Evolutionary conservation across 2,797 vertebrate species (phyloP).

Genomic region (Agapornis canus): DNA sequence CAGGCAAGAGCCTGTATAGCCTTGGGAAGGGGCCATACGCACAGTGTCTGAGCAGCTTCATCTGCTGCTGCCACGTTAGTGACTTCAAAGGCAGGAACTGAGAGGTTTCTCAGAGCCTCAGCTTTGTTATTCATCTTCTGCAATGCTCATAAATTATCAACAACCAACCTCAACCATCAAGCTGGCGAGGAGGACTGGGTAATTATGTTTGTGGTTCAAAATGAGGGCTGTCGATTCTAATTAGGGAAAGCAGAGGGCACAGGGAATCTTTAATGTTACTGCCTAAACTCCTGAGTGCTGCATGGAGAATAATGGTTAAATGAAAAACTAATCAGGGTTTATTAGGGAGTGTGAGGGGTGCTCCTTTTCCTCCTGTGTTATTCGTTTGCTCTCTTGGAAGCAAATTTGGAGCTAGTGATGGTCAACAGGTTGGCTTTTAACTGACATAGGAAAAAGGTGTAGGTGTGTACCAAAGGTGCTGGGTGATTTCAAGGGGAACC

Average conservation of each 20-base stretch:
- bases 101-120: conserved; percentile 21
- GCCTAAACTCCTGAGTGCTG: not conserved
- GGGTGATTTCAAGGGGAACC: not conserved
- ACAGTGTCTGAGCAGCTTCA: not conserved
- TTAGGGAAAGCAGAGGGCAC: conserved; percentile 61
- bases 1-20: not conserved
- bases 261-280: conserved; percentile 64
- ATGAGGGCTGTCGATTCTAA: conserved; percentile 73
- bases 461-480: fast-evolving
- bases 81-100: conserved; percentile 68
- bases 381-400: not conserved
- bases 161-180: conserved; percentile 60
- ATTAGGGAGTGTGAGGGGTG: not conserved
- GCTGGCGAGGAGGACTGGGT: conserved; percentile 21
- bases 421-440: not conserved
- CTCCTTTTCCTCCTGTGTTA: not conserved
- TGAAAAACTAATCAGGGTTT: conserved; percentile 20
- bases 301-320: conserved; percentile 30
- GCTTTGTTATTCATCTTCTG: conserved; percentile 61
- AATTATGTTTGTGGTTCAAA: conserved; percentile 74
- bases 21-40: not conserved
- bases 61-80: not conserved
- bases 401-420: not conserved
- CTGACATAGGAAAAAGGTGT: not conserved
- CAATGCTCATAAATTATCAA: conserved; percentile 74